Conservation (phyloP, 2,888 invertebrate species). For the Linnaemya vulpina region DNA sequence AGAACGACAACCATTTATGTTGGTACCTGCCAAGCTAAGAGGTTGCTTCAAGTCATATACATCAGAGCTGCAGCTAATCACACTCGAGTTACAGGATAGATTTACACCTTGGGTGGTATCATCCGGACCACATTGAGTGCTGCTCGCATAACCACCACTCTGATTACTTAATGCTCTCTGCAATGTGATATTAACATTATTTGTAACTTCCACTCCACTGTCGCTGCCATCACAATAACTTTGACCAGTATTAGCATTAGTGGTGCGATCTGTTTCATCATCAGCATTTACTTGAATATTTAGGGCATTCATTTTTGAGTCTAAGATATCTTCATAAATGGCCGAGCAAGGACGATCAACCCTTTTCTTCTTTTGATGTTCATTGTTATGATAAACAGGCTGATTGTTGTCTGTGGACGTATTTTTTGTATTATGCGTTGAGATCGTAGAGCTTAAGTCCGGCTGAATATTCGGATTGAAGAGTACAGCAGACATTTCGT, state of each 20-base stretch:
- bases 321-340: slow-evolving; percentile 75
- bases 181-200: slow-evolving; percentile 80
- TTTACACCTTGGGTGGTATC: slow-evolving; percentile 81
- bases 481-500: slow-evolving; percentile 71
- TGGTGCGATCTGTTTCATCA: slow-evolving; percentile 86
- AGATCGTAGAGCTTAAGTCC: slow-evolving; percentile 55
- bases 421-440: slow-evolving; percentile 48
- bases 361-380: slow-evolving; percentile 30
- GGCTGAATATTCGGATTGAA: slow-evolving; percentile 69
- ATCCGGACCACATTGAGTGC: slow-evolving; percentile 83
- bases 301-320: slow-evolving; percentile 77
- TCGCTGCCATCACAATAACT: slow-evolving; percentile 87
- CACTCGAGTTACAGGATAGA: slow-evolving; percentile 90
- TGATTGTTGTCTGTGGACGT: slow-evolving; percentile 28
- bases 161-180: slow-evolving; percentile 85
- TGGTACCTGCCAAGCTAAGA: slow-evolving; percentile 59
- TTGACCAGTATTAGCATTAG: slow-evolving; percentile 87
- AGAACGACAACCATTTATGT: slow-evolving; percentile 56
- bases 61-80: slow-evolving; percentile 90
- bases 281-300: slow-evolving; percentile 76
- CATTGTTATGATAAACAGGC: slow-evolving; percentile 11
- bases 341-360: slow-evolving; percentile 68
- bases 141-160: slow-evolving; percentile 88
- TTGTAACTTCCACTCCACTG: slow-evolving; percentile 90
- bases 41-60: slow-evolving; percentile 82